Evolutionary conservation across 2,113 vertebrate species (phyloP), one percentile per base, ranked within the genome.

Genomic region (Illadopsis cleaveri): DNA sequence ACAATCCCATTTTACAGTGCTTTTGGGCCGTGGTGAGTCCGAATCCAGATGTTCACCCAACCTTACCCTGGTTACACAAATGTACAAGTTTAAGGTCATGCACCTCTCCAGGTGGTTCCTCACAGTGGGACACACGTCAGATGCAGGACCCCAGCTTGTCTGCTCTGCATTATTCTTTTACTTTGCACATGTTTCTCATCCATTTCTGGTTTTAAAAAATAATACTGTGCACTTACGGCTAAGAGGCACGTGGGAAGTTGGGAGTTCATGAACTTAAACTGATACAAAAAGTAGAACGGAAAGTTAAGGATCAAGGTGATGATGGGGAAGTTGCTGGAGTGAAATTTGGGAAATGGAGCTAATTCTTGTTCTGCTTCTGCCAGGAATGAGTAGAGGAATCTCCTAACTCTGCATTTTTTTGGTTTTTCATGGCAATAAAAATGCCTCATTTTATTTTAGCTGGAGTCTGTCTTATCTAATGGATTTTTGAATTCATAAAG

Each of bases 181-280:
- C n/a, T 94, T 53, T 75, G 28, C 28, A 27, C 28, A 35, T 62
- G 73, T 90, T 92, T 69, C 80, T 85, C 77, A 57, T 89, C 40
- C 86, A 91, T 84, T 83, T 78, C 64, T 77, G 37, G 3, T 75
- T 77, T 89, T 64, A 73, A 91, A 93, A 85, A 94, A 64, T 80
- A 86, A 82, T 89, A 56, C 8, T 6, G 9, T 91, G 83, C 73
- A 56, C 75, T 91, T 56, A 71, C 3, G 6, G 23, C 68, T 62
- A 45, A 78, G 71, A 89, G 87, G 31, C 15, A 18, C 23, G 8
- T 2, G 20, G 37, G 47, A 58, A 75, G 22, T 4, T 71, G 30
- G 30, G 71, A 83, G 76, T 86, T 94, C 76, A 24, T 82, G 47
- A 84, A 56, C 42, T 90, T 47, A 8, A 93, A 35, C 19, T 51